Evolutionary conservation across 2,797 vertebrate species (phyloP), one percentile per base, ranked within the genome.

Genomic region (Gephyroberyx darwinii): DNA sequence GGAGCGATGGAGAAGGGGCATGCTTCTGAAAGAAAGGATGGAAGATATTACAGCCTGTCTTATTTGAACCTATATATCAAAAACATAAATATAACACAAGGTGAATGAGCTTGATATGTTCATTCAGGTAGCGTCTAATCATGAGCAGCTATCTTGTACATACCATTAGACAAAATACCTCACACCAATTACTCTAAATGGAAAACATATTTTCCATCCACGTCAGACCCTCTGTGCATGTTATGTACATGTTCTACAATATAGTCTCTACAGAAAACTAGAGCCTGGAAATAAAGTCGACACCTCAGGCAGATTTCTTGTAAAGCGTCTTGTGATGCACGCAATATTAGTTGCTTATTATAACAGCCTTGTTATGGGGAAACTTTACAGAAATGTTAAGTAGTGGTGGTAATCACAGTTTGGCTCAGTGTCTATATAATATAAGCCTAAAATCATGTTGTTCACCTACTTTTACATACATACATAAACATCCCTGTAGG

Each of bases 401-500:
- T 41, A 82, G 77, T 50, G 69, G 62, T 61, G 67, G 67, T 16
- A 80, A 73, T 89, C 69, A 66, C 60, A 48, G 13, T 77, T 82
- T 77, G 78, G 78, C 83, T 77, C 57, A 4, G 56, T 55, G 35
- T 35, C 68, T 60, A 83, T 26, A 26, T 26, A 80, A 62, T 65
- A 74, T 39, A n/a, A 81, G 57, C 71, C 68, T 72, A 61, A 80
- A 82, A 81, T 83, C 51, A 52, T 72, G 77, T 77, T 85, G 71
- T 82, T 88, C 77, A 47, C 64, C 43, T 54, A 65, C 70, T 80
- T 89, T 80, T 80, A 83, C 65, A 80, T 52, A 75, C 69, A 76
- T 77, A 88, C 77, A 84, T 80, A 87, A 85, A 85, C 8, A 31
- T 82, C 78, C 85, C 85, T 55, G 61, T 72, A 78, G 90, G 86